A percentile compares a stretch with the other conserved stretches of the same genome.
phyloP scores from a whole-genome alignment of 2,888 invertebrate species.

The Lasius platythorax region DNA sequence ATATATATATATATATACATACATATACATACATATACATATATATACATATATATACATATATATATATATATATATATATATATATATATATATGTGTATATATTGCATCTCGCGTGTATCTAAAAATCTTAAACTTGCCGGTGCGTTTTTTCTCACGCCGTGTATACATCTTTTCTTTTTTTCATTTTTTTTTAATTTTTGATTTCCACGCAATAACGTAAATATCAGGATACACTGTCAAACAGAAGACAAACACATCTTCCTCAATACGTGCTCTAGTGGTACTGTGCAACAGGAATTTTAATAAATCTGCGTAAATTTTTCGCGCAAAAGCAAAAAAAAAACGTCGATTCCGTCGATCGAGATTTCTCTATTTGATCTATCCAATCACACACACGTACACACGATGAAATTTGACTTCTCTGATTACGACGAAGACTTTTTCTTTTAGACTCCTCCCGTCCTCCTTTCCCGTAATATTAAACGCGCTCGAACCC shows the following conservation, averaged over 20 bases:
- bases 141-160: conserved; percentile 48
- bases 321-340: conserved; percentile 48
- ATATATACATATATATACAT: conserved; percentile 40
- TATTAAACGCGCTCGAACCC: conserved; percentile 12
- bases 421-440: not conserved
- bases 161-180: conserved; percentile 21
- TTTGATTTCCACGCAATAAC: conserved; percentile 67
- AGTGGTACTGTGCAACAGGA: conserved; percentile 78
- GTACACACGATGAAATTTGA: conserved; percentile 33
- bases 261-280: conserved; percentile 76
- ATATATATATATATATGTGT: conserved; percentile 33
- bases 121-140: conserved; percentile 65
- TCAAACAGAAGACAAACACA: conserved; percentile 77
- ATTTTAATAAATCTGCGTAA: conserved; percentile 66
- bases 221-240: conserved; percentile 71
- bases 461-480: conserved; percentile 28
- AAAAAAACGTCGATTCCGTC: conserved; percentile 3
- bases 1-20: too few relatives aligned
- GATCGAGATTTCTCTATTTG: not conserved
- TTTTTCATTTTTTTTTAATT: not conserved
- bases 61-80: conserved; percentile 26
- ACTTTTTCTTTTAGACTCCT: not conserved
- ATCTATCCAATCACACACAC: conserved; percentile 28
- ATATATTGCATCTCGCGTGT: conserved; percentile 58
- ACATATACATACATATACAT: conserved; percentile 35